Evolutionary conservation across 1,140 invertebrate genomes (phyloP), one percentile per base, ranked within the genome.

Genomic region (Ceratitis capitata): DNA sequence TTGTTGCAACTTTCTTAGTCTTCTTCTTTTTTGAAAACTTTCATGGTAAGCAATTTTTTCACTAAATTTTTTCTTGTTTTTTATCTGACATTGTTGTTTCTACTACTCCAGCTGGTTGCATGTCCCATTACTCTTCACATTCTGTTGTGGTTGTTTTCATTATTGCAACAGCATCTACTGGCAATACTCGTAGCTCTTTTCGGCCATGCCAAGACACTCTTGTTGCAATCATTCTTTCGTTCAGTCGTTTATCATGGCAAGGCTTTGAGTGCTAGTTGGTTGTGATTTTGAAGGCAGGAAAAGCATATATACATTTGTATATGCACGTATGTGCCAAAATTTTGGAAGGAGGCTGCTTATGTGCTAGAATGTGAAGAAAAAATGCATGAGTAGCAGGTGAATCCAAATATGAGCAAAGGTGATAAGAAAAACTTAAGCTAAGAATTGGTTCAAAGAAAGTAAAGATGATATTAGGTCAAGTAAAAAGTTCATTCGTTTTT

Each of bases 221-320:
- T 69, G 12, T 32, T 45, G 39, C 23, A 45, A 47, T 78, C 42
- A 78, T 78, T 78, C 64, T 42, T 74, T 45, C 42, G 14, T 26
- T 42, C 39, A 42, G n/a, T 26, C 42, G 9, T 78, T 78, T 78
- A 78, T 78, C 42, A 78, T 42, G 69, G 23, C 69, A 45, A 47
- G 69, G 69, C n/a, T 45, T 78, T 26, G 39, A 47, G 42, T 78
- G 69, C 39, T 78, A 45, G 69, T 78, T 78, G 19, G 19, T 78
- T 7, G 6, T 4, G 19, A 45, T 42, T 78, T 45, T 14, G 23
- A 42, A 47, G 39, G 69, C 39, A 45, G 42, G 6, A 1, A 53
- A 16, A 16, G 14, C 9, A 4, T 53, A 53, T 14, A 49, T 49
- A 49, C 47, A 49, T 49, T 49, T 49, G 7, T 49, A 49, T 9